phyloP scores from a whole-genome alignment of 2,888 invertebrate genomes.

The Plagiodera versicolora region DNA sequence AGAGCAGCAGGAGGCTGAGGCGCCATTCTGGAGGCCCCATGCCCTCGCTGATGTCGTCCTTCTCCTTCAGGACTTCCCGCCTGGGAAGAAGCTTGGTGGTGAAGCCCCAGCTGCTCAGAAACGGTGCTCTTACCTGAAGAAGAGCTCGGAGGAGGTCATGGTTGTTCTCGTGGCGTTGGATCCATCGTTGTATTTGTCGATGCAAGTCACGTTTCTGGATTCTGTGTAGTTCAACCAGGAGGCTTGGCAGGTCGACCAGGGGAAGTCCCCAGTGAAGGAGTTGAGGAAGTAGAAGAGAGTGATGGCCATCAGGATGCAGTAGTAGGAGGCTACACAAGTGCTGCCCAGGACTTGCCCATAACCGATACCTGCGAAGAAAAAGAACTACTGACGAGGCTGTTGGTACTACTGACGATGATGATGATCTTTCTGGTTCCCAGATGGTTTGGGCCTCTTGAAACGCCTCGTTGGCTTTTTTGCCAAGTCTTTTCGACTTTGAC shows the following conservation, averaged over 20 bases:
- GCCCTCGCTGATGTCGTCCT: slow-evolving; percentile 53
- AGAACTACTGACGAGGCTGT: background rate
- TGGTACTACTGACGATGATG: background rate
- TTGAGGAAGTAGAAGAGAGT: slow-evolving; percentile 73
- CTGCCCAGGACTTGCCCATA: slow-evolving; percentile 67
- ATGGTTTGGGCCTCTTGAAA: too few relatives aligned
- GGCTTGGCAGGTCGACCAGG: slow-evolving; percentile 71
- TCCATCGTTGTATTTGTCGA: slow-evolving; percentile 26
- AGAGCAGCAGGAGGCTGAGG: slow-evolving; percentile 66
- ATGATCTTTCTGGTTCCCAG: too few relatives aligned
- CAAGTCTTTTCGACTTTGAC: too few relatives aligned
- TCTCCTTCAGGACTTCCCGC: slow-evolving; percentile 59
- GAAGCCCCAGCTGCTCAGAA: too few relatives aligned
- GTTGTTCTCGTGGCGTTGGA: slow-evolving; percentile 15
- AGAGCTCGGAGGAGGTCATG: slow-evolving; percentile 57
- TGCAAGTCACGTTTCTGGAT: slow-evolving; percentile 37
- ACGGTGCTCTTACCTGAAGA: slow-evolving; percentile 60
- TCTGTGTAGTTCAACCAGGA: slow-evolving; percentile 56
- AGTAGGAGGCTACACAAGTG: slow-evolving; percentile 72
- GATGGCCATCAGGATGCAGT: slow-evolving; percentile 73
- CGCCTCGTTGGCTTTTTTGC: too few relatives aligned
- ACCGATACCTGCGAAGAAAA: slow-evolving; percentile 64
- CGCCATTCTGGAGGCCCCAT: slow-evolving; percentile 67
- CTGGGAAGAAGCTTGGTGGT: slow-evolving; percentile 44
- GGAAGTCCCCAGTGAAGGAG: slow-evolving; percentile 70